Evolutionary conservation across 2,113 vertebrate species (phyloP), one percentile per base, ranked within the genome.

Genomic region (Oncorhynchus masou): DNA sequence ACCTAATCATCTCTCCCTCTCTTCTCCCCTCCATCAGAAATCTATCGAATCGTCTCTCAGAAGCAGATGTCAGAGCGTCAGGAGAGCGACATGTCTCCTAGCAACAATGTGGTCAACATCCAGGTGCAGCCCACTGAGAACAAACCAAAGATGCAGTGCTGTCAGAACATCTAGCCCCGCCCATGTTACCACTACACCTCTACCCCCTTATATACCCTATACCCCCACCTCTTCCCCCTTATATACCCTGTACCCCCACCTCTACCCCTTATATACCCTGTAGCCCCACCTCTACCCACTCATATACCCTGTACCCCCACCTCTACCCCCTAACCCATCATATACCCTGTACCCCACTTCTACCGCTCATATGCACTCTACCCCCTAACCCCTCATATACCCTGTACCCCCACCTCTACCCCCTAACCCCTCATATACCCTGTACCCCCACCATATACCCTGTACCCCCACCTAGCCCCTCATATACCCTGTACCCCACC

Each of bases 81-180:
- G 81, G 97, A 98, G 81, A 97, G 98, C 22, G 96, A 99, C 89
- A 98, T 97, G 96, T 99, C 98, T 75, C 98, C 96, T 74, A 99
- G 98, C 94, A 99, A 99, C 97, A 99, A 99, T 1, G 98, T 99
- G 94, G 97, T 99, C 87, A 96, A 97, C 89, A 99, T 99, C 93
- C 97, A 98, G 48, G 97, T 99, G 80, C 96, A 97, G 88, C 98
- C 98, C 75, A 99, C 97, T 65, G 97, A 98, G 93, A 99, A 97
- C 91, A 99, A 99, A 88, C 97, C 96, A 96, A 99, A 99, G 96
- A 97, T 98, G 96, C 97, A 99, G 87, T 98, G 98, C 93, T 99
- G 97, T 95, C 97, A 99, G 94, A 99, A 96, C 92, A 93, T 93
- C 91, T 94, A 94, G 89, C 80, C 80, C 51, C 0, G 24, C 39